Base-by-base conservation (phyloP, 2,888 invertebrate genomes). In the Lagria hirta region DNA sequence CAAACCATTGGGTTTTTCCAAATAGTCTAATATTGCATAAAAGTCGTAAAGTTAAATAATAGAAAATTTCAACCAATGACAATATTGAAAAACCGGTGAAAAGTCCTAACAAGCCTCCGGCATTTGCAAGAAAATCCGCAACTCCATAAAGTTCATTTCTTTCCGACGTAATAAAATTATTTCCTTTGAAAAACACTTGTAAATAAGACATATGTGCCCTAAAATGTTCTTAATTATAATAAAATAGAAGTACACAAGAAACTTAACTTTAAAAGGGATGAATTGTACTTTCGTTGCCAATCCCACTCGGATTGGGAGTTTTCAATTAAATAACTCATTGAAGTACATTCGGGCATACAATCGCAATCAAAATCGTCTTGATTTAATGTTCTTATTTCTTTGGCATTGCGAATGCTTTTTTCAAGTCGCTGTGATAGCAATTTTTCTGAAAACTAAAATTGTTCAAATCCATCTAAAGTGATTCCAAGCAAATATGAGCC, bases 231-330 rank as follows among this genome's bases (percentile, higher is more conserved):
- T 18, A 11, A 32, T 8, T 2, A 11, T 26, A 17, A 3, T 6
- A n/a, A 3, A 34, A 23, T n/a, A n/a, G n/a, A n/a, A 18, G 18
- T 18, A 18, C 4, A 18, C 18, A 4, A 18, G 7, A 18, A 5
- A 5, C 4, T 18, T 18, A n/a, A n/a, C n/a, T n/a, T n/a, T n/a
- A n/a, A n/a, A n/a, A n/a, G n/a, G n/a, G 11, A 8, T 13, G 3
- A 12, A 15, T 27, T 35, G n/a, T 33, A 26, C 15, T 43, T 28
- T 18, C 23, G 20, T 4, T 24, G 20, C 72, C 77, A 79, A 50
- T 80, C 76, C 50, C 76, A 81, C 49, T 79, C 76, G 0, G 81
- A 80, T 54, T 82, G 82, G 0, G 82, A 81, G 1, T 79, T 81
- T 60, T 82, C 82, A 0, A 81, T 78, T 48, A 82, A 80, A 51